A percentile compares a stretch with the other conserved stretches of the same genome.
These are phyloP conservation scores for Tachystola acroxantha DNA, from an alignment of 2,888 invertebrate species.

Conservation along the genomic window DNA sequence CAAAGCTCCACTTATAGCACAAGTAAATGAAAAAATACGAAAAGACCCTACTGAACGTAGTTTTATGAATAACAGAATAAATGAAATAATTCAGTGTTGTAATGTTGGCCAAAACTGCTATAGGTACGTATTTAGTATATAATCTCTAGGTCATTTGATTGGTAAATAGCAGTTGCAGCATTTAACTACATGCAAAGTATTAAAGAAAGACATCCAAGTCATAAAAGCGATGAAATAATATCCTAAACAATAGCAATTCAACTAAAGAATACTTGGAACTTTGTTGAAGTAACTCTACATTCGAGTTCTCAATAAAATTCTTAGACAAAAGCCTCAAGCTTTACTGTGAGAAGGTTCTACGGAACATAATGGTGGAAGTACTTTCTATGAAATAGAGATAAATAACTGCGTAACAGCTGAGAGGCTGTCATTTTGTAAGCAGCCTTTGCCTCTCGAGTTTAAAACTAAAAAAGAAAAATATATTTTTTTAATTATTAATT, in stretches of 20 bases:
- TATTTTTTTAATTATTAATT: background rate
- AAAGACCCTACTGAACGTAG: no score
- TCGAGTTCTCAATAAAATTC: constrained; percentile 25
- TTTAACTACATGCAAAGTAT: no score
- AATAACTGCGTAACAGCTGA: constrained; percentile 23
- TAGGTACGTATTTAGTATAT: no score
- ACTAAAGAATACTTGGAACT: constrained; percentile 18
- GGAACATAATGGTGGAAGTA: constrained; percentile 45
- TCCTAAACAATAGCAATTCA: background rate
- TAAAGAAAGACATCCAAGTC: no score
- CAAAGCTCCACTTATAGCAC: no score
- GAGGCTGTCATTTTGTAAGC: constrained; percentile 25
- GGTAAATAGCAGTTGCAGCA: no score
- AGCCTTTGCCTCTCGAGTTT: constrained; percentile 17
- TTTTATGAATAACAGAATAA: no score
- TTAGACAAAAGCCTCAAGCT: constrained; percentile 20
- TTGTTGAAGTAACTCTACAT: constrained; percentile 33
- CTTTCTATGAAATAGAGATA: constrained; percentile 37
- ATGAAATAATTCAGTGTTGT: no score
- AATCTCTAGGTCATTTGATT: no score
- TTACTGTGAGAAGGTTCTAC: constrained; percentile 38
- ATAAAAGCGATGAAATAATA: background rate
- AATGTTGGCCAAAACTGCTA: no score
- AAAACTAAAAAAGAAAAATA: no score
- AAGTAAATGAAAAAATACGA: no score